Evolutionary conservation across 2,113 vertebrate genomes (phyloP).

Genomic region (Pseudois nayaur): DNA sequence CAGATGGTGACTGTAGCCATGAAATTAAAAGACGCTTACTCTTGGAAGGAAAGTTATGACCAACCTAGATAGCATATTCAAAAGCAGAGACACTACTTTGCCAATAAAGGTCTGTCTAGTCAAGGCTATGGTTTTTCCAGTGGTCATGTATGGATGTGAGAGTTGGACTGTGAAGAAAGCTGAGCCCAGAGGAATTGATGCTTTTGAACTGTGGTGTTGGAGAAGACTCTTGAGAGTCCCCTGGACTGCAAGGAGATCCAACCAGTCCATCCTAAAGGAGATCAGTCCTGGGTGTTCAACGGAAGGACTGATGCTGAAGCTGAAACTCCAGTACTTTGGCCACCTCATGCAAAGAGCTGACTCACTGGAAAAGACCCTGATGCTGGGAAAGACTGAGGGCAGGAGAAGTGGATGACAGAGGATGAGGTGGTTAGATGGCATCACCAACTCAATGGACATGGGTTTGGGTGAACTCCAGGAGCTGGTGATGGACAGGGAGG

Average conservation of each 20-base stretch:
- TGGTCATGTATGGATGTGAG: not conserved
- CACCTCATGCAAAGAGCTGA: not conserved
- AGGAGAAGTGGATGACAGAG: not conserved
- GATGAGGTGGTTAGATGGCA: not conserved
- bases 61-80: not conserved
- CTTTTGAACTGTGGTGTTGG: not conserved
- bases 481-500: not conserved
- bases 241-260: not conserved
- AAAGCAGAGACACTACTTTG: not conserved
- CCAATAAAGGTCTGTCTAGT: not conserved
- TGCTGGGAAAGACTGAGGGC: not conserved
- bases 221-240: not conserved
- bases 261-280: not conserved
- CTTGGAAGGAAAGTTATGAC: not conserved
- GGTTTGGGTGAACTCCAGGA: not conserved
- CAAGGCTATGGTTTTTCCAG: not conserved
- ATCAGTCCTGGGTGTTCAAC: not conserved
- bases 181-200: not conserved
- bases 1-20: not conserved
- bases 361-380: not conserved
- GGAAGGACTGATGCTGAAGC: not conserved
- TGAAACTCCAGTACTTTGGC: not conserved
- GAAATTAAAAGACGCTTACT: not conserved
- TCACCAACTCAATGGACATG: not conserved
- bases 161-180: not conserved